phyloP scores from a whole-genome alignment of 1,140 invertebrate genomes.

The Pteromalus puparum region DNA sequence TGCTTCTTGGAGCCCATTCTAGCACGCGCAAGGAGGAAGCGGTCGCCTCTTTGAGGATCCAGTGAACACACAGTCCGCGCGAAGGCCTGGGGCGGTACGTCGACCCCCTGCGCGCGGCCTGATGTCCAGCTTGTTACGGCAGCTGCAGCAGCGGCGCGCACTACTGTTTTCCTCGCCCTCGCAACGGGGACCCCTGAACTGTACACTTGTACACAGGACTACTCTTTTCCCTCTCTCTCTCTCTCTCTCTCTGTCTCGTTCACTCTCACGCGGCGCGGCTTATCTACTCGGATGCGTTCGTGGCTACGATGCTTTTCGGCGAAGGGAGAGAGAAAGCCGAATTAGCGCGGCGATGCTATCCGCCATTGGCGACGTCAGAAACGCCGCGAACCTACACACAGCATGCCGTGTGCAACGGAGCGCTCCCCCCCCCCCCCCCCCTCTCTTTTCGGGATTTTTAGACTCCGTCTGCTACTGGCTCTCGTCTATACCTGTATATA shows the following conservation, averaged over 20 bases:
- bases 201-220: background rate
- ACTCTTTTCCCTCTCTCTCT: background rate
- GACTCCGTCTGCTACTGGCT: too few relatives aligned
- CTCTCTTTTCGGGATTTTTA: background rate
- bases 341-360: conserved; percentile 27
- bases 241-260: background rate
- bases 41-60: background rate
- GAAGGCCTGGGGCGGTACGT: background rate
- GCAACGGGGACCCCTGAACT: background rate
- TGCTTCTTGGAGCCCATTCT: conserved; percentile 80
- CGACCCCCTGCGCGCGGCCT: background rate
- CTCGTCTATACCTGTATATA: too few relatives aligned
- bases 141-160: background rate
- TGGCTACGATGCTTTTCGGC: background rate
- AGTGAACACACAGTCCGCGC: background rate
- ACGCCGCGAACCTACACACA: conserved; percentile 6
- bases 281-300: background rate
- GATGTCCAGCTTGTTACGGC: background rate
- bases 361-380: conserved; percentile 42
- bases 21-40: background rate
- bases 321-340: background rate
- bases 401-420: background rate
- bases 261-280: background rate
- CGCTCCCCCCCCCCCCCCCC: background rate
- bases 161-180: background rate